Evolutionary conservation across 2,797 vertebrate species (phyloP), one percentile per base, ranked within the genome.

Genomic region (Perodicticus potto): DNA sequence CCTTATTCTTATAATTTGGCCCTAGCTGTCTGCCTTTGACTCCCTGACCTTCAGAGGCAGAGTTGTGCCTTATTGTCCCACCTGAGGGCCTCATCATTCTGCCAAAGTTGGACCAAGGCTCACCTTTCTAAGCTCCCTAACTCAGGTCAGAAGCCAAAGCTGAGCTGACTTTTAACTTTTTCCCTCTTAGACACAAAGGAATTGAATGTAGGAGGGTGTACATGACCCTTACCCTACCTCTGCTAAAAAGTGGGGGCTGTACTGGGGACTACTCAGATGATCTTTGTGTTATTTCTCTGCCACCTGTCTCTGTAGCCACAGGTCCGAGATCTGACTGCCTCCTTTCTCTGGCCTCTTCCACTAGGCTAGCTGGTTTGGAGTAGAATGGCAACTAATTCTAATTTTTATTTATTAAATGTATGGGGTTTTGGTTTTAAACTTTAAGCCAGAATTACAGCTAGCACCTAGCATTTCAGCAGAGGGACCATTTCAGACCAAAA

Each of bases 401-500:
- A 82, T 87, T 53, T 80, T 97, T 96, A 91, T 98, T 98, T 98
- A 98, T 98, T 98, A 98, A 98, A 98, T 97, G 98, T 98, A 98
- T 63, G 95, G 97, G 96, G 89, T 89, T 97, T 97, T 45, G 88
- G 91, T 94, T 98, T 89, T 96, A 94, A 97, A 49, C 49, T 53
- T 53, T 53, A 53, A 97, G 95, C 89, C 96, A 96, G 93, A 97
- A 96, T 93, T 93, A 94, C 81, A 94, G 86, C 89, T 94, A 93
- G 96, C 94, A 92, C 83, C 86, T 96, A 91, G 72, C 94, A 85
- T 94, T 97, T 96, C 72, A 89, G 96, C 19, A 76, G 91, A 96
- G 97, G 96, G 97, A 98, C 95, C 99, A 99, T 99, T 98, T 99
- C 98, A 98, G 98, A 99, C 98, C 98, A 98, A 98, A 98, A 97